These are phyloP conservation scores for Drosophila yakuba DNA, from an alignment of 1,140 invertebrate genomes.

Conservation along the genomic window DNA sequence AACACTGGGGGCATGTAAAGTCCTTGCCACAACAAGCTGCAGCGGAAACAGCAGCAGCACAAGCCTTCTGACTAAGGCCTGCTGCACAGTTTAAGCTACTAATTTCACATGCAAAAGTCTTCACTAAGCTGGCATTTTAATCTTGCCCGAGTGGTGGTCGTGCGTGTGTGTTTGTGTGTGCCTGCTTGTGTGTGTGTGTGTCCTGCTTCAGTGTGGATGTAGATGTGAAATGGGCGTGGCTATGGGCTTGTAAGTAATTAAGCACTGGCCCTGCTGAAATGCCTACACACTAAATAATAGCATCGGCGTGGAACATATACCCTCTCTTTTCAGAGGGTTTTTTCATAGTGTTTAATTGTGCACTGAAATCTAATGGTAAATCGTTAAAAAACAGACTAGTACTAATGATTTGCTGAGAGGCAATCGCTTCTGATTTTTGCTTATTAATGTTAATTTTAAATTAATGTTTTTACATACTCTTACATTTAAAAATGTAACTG, in stretches of 20 bases:
- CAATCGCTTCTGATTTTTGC: too few relatives aligned
- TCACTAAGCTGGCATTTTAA: constrained; percentile 80
- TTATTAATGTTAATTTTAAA: too few relatives aligned
- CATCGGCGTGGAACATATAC: constrained; percentile 12
- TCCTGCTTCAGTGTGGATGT: too few relatives aligned
- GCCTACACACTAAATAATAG: constrained; percentile 79
- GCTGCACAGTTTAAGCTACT: constrained; percentile 73
- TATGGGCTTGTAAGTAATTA: constrained; percentile 73
- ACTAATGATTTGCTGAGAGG: too few relatives aligned
- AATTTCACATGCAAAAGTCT: constrained; percentile 83
- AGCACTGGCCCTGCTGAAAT: constrained; percentile 68
- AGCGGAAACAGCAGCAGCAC: constrained; percentile 30
- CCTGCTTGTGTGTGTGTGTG: background rate
- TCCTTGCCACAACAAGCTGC: constrained; percentile 76
- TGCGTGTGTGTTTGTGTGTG: background rate
- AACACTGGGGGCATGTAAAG: constrained; percentile 35
- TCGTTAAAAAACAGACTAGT: too few relatives aligned
- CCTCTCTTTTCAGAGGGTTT: background rate
- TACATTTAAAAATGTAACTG: too few relatives aligned
- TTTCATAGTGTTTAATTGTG: too few relatives aligned
- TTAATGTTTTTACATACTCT: too few relatives aligned
- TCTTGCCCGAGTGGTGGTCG: constrained; percentile 69
- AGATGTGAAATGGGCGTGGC: constrained; percentile 40
- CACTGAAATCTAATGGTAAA: background rate
- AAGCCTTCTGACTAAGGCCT: constrained; percentile 1